Evolutionary conservation across 2,113 vertebrate species (phyloP).

Genomic region (Phalacrocorax pelagicus): DNA sequence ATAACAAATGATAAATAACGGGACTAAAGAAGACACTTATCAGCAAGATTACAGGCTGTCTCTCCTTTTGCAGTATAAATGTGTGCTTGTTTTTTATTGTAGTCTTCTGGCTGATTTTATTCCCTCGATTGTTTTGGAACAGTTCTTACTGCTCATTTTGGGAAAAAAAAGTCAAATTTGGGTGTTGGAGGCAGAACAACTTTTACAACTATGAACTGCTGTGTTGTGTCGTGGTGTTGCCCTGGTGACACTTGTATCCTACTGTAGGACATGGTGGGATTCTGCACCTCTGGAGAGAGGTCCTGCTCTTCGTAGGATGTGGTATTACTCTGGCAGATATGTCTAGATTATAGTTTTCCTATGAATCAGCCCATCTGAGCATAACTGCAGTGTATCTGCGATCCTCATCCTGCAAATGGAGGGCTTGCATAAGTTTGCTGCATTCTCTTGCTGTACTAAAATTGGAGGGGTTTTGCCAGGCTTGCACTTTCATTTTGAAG

Average conservation of each 20-base stretch:
- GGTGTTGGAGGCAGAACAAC: background rate
- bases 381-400: background rate
- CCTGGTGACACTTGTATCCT: background rate
- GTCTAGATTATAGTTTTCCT: background rate
- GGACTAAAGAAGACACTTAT: background rate
- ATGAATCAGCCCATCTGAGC: background rate
- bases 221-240: background rate
- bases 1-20: background rate
- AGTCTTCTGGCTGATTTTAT: background rate
- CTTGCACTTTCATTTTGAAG: slow-evolving; percentile 28
- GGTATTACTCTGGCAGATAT: background rate
- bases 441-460: background rate
- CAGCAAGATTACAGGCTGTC: background rate
- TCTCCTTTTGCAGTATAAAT: background rate
- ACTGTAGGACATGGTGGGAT: background rate
- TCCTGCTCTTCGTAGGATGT: background rate
- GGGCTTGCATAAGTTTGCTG: background rate
- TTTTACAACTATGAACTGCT: background rate
- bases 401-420: background rate
- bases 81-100: background rate
- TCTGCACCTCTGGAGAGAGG: background rate
- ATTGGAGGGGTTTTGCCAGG: background rate
- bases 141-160: background rate
- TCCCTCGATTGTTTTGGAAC: background rate
- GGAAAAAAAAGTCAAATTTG: background rate